Base-by-base conservation (phyloP, 2,888 invertebrate species). In the Gymnosoma rotundatum region DNA sequence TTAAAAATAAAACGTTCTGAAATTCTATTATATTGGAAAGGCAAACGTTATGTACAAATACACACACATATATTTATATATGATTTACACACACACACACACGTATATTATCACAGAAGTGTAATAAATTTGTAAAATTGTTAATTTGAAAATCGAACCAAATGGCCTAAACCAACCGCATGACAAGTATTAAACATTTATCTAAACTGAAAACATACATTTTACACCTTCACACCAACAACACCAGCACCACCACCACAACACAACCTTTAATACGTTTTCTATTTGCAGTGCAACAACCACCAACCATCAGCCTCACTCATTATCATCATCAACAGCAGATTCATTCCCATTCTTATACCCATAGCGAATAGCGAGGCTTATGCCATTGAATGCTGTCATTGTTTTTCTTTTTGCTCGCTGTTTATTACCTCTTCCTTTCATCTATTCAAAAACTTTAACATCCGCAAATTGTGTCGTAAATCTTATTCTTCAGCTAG, bases 81-180 rank as follows among this genome's bases (percentile, higher is more conserved):
- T 32, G 32, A 32, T 5, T 6, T 32, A 32, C 32, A 32, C 32
- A 32, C 32, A 32, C 32, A 32, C 32, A 32, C 32, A 32, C 32
- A 32, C 32, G 0, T 8, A 8, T 8, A 32, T 32, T 5, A 74
- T 84, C 82, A 70, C 66, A 58, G 69, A 84, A 79, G 83, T 85
- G 83, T 76, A 86, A 87, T 87, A 87, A 87, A 87, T 87, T 83
- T 84, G 82, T 79, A 82, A 78, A 78, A 83, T 83, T 86, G 86
- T 86, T 87, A 85, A 85, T 86, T 86, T 81, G 86, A 86, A 86
- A 86, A 86, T 83, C 73, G 86, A 86, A 86, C 81, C 52, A 78
- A 64, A 74, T 81, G 76, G 67, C 42, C 60, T 60, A 52, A 32
- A 61, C 64, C 69, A 64, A 72, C 64, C 70, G 70, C 79, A 79